Evolutionary conservation across 2,888 invertebrate species (phyloP).

Genomic region (Buathra laborator): DNA sequence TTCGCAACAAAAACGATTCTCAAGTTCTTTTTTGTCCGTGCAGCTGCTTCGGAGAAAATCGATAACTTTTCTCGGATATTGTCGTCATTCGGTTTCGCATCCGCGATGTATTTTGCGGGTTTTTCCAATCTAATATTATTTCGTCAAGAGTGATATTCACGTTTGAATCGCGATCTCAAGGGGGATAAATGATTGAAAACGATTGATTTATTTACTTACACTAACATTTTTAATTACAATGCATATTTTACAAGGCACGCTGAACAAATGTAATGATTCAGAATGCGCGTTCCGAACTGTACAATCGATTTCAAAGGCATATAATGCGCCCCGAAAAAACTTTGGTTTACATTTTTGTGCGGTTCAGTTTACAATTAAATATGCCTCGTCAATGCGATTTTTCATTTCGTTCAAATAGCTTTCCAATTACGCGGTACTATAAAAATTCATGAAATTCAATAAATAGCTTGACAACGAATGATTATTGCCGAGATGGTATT

Average conservation of each 20-base stretch:
- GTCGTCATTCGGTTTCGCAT: no score
- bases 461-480: slow-evolving; percentile 51
- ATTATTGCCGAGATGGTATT: slow-evolving; percentile 24
- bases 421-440: slow-evolving; percentile 11
- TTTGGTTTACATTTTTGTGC: slow-evolving; percentile 30
- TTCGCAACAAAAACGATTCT: not conserved
- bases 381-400: not conserved
- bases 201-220: slow-evolving; percentile 38
- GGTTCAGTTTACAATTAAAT: not conserved
- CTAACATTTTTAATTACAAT: slow-evolving; percentile 60
- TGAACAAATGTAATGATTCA: slow-evolving; percentile 39
- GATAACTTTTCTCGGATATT: not conserved
- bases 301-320: slow-evolving; percentile 30
- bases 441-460: slow-evolving; percentile 54
- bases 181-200: slow-evolving; percentile 19
- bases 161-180: not conserved
- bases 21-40: not conserved
- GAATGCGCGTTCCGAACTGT: slow-evolving; percentile 53
- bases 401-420: slow-evolving; percentile 1
- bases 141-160: not conserved
- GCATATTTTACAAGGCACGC: slow-evolving; percentile 61
- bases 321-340: slow-evolving; percentile 11
- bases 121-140: not conserved
- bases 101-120: no score
- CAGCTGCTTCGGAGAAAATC: not conserved